Conservation (phyloP, 2,113 vertebrate genomes). For the Seriola quinqueradiata region DNA sequence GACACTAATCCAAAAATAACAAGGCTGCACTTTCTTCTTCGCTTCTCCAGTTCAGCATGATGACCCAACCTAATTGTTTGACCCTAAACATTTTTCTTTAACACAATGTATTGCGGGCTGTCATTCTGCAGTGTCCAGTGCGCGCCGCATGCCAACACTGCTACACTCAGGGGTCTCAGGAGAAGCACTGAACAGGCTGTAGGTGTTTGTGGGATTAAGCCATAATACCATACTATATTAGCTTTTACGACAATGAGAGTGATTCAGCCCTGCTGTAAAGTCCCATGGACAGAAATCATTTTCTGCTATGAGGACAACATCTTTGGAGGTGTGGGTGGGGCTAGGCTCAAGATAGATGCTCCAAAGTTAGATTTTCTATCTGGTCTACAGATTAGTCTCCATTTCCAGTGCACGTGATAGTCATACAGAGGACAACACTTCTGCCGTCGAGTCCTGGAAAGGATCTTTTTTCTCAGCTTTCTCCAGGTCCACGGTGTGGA, state of each 20-base stretch:
- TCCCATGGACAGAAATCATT: conserved; percentile 35
- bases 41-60: conserved; percentile 48
- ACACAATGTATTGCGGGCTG: conserved; percentile 31
- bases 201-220: conserved; percentile 40
- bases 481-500: conserved; percentile 86
- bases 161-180: conserved; percentile 11
- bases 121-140: conserved; percentile 18
- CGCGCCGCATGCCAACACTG: conserved; percentile 7
- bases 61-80: conserved; percentile 67
- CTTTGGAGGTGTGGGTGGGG: conserved; percentile 17
- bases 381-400: conserved; percentile 84
- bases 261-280: conserved; percentile 17
- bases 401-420: conserved; percentile 91
- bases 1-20: conserved; percentile 83
- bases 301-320: conserved; percentile 40
- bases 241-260: conserved; percentile 39
- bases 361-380: conserved; percentile 38
- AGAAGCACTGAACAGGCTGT: conserved; percentile 32
- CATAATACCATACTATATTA: conserved; percentile 39
- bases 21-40: conserved; percentile 69
- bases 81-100: conserved; percentile 53
- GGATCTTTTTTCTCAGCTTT: conserved; percentile 87
- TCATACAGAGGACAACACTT: conserved; percentile 94
- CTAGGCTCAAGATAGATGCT: conserved; percentile 12
- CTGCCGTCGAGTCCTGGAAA: conserved; percentile 85